Conservation (phyloP, 2,797 vertebrate genomes). For the Halcyon leucocephala region DNA sequence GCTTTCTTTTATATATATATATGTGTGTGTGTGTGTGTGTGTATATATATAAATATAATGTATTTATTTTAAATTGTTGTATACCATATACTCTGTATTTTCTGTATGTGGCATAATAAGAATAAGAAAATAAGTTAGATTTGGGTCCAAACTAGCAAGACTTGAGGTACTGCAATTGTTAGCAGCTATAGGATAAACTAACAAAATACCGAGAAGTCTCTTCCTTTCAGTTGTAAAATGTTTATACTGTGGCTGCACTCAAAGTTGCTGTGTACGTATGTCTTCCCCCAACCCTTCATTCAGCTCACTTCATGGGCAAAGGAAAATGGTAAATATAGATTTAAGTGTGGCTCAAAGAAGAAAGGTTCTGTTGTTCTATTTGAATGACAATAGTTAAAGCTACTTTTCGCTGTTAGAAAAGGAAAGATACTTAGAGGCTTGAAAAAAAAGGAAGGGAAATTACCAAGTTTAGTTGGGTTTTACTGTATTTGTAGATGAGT, state of each 20-base stretch:
- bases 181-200: background rate
- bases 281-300: background rate
- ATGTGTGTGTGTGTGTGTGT: too few relatives aligned
- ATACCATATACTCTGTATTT: background rate
- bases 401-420: background rate
- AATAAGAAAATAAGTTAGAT: background rate
- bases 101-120: background rate
- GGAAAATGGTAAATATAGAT: background rate
- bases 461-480: rapidly evolving
- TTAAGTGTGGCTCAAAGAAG: background rate
- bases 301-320: background rate
- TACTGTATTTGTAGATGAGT: background rate
- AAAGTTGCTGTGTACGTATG: background rate
- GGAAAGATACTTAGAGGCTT: background rate
- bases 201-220: background rate
- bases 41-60: too few relatives aligned
- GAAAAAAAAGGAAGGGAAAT: background rate
- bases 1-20: too few relatives aligned
- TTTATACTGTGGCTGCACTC: background rate
- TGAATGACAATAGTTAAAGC: background rate
- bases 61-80: background rate
- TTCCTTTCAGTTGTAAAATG: background rate
- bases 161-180: background rate
- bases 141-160: background rate
- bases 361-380: background rate